Conservation (phyloP, 2,113 vertebrate genomes). For the Paedocypris sp. region DNA sequence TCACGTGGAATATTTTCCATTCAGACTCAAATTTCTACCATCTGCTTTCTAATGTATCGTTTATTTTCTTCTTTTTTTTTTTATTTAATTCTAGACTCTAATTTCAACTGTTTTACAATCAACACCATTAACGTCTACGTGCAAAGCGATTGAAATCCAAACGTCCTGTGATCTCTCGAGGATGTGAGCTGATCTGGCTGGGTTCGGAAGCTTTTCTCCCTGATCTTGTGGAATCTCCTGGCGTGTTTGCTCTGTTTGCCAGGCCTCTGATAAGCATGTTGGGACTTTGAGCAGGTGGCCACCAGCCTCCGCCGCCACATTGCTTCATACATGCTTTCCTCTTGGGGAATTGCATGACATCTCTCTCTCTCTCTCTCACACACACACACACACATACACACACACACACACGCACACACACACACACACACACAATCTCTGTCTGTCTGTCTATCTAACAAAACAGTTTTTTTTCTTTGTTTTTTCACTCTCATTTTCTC, state of each 20-base stretch:
- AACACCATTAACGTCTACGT: background rate
- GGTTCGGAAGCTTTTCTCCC: slow-evolving; percentile 2
- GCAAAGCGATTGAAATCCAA: background rate
- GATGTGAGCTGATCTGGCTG: background rate
- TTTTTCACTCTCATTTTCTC: no score
- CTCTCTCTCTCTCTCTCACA: background rate
- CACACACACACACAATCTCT: no score
- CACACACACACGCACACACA: no score
- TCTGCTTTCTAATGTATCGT: no score
- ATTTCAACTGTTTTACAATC: no score
- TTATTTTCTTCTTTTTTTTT: no score
- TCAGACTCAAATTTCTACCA: no score
- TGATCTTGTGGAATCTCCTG: slow-evolving; percentile 38
- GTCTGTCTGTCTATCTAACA: no score
- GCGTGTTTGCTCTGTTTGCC: slow-evolving; percentile 43
- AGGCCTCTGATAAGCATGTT: slow-evolving; percentile 52
- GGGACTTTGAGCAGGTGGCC: slow-evolving; percentile 60
- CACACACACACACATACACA: no score
- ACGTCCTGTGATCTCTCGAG: background rate
- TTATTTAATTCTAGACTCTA: no score
- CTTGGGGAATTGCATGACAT: background rate
- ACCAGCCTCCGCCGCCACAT: slow-evolving; percentile 30
- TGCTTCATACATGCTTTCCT: slow-evolving; percentile 13
- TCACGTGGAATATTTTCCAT: no score
- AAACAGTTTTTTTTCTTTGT: no score